These are phyloP conservation scores for Chymomyza fuscimana DNA, from an alignment of 2,888 invertebrate species.

Conservation along the genomic window DNA sequence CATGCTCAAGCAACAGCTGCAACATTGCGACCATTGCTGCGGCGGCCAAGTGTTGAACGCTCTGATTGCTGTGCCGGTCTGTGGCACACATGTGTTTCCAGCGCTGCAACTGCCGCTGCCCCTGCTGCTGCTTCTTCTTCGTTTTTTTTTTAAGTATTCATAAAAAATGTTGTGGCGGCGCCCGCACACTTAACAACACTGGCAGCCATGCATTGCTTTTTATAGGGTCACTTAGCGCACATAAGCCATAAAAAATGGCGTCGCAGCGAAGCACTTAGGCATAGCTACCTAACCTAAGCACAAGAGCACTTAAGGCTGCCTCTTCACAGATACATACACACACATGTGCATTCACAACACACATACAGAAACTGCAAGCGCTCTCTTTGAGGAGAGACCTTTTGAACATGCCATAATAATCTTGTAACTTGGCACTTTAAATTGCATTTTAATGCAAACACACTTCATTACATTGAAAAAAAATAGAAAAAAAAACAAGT, in stretches of 20 bases:
- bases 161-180: conserved; percentile 59
- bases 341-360: conserved; percentile 11
- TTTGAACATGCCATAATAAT: conserved; percentile 61
- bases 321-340: conserved; percentile 34
- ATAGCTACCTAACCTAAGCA: conserved; percentile 26
- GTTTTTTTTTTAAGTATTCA: conserved; percentile 57
- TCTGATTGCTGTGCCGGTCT: conserved; percentile 56
- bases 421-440: conserved; percentile 72
- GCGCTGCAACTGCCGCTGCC: neutral
- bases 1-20: conserved; percentile 31
- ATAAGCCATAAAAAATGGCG: conserved; percentile 59
- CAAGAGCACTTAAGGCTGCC: conserved; percentile 38
- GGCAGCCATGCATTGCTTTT: conserved; percentile 65
- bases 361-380: neutral
- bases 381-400: neutral
- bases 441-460: conserved; percentile 73
- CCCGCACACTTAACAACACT: conserved; percentile 25
- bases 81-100: neutral
- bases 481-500: too few species aligned
- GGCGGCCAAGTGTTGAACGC: conserved; percentile 61
- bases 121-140: conserved; percentile 11
- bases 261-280: conserved; percentile 30
- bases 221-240: conserved; percentile 73
- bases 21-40: neutral
- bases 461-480: conserved; percentile 68